Conservation (phyloP, 1,140 invertebrate species). For the Eulimnadia texana region DNA sequence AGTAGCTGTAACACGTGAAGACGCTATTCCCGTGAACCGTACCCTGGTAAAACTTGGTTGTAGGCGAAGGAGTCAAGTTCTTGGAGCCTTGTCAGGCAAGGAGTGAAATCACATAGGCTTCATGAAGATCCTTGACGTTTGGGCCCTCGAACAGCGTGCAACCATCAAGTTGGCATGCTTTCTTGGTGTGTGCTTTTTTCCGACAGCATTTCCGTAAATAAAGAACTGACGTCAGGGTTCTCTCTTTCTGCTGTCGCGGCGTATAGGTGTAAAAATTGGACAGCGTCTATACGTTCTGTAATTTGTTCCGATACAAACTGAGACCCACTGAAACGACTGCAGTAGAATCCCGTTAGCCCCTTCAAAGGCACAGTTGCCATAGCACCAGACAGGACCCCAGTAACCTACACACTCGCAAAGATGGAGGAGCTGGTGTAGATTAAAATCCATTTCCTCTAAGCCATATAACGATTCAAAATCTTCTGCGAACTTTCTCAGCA, state of each 20-base stretch:
- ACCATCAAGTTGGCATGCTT: too few relatives aligned
- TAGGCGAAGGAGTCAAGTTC: too few relatives aligned
- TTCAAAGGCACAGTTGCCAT: neutral
- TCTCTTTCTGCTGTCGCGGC: neutral
- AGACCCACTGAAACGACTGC: neutral
- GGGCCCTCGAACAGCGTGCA: too few relatives aligned
- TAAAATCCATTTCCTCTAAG: neutral
- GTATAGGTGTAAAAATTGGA: neutral
- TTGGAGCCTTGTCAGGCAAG: too few relatives aligned
- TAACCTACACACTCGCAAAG: neutral
- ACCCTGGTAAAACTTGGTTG: too few relatives aligned
- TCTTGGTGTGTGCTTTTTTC: neutral
- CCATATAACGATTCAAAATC: constrained; percentile 3
- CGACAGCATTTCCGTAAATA: neutral
- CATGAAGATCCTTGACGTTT: too few relatives aligned
- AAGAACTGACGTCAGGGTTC: neutral
- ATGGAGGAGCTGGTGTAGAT: neutral
- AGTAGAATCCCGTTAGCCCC: neutral
- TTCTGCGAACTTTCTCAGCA: neutral
- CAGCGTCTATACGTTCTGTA: neutral
- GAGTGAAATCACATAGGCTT: too few relatives aligned
- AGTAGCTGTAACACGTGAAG: too few relatives aligned
- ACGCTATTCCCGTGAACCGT: too few relatives aligned
- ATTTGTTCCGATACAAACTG: neutral
- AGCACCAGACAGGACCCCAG: constrained; percentile 1